Base-by-base conservation (phyloP, 2,797 vertebrate genomes). In the Falco biarmicus region DNA sequence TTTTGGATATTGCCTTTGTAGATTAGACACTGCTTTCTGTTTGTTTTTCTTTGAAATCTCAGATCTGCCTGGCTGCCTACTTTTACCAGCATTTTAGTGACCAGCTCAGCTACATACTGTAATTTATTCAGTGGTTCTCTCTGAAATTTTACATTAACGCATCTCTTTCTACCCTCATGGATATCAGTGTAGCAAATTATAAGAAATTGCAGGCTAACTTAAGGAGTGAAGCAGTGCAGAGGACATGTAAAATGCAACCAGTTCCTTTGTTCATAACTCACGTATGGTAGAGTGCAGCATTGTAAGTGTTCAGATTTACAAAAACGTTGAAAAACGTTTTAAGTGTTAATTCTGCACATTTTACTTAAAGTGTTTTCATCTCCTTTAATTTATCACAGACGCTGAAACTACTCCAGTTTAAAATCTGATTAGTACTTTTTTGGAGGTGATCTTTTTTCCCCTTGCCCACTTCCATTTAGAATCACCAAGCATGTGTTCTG, bases 1-100 rank as follows among this genome's bases (percentile, higher is more conserved):
- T 73, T 94, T 78, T 77, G 75, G 57, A 64, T 87, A 63, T 81
- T 81, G 34, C 57, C 60, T 87, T 84, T 75, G 54, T 11, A 11
- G 63, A 63, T 79, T 9, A 93, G 71, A 63, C 39, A 15, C 29
- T 63, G 31, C 29, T 91, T 93, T 89, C 47, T 3, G 1, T 69
- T 90, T 70, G n/a, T 56, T 90, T 50, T 66, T 82, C 59, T 80
- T 88, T 3, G 4, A 84, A 84, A 82, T 66, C 39, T 77, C 31
- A 53, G 34, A 51, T 86, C 73, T 93, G 13, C n/a, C 28, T 82
- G 63, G 7, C 45, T 96, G 10, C 54, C 60, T 84, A 5, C 34
- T 89, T 89, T 47, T 37, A 26, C 29, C 25, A 66, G 39, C 4
- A 2, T 82, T 95, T 89, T 73, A 71, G 26, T 71, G 43, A 65